Base-by-base conservation (phyloP, 2,797 vertebrate genomes). In the Sebastes matsubarae region DNA sequence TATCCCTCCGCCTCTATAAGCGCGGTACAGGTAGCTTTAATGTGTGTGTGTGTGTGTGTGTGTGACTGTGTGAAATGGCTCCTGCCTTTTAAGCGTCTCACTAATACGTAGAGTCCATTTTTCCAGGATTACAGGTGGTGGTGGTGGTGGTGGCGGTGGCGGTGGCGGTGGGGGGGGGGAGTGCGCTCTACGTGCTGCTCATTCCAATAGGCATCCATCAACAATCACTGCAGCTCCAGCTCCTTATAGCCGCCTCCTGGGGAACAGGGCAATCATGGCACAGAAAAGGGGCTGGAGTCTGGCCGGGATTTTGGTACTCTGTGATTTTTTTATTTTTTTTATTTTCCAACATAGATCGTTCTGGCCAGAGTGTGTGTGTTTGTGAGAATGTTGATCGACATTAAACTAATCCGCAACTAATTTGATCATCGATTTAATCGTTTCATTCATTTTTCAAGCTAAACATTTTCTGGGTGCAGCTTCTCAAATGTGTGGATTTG, bases 61-160 rank as follows among this genome's bases (percentile, higher is more conserved):
- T 85, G 72, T 70, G 77, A 65, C 65, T 59, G 65, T 88, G 73
- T 89, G 83, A 86, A 88, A 87, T 82, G 76, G 67, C 87, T 82
- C 77, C 78, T 77, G 70, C 81, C 76, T 84, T 84, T 87, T 87
- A 88, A 89, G 63, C 50, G 16, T 83, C 80, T 85, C 80, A 54
- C 77, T 91, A 89, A 92, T 90, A 87, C 80, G 12, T 42, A 64
- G 66, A 88, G 86, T 88, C 82, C 66, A 87, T 89, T 91, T 93
- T 92, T 85, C 68, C 52, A 74, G 87, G 80, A 92, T 90, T 91
- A 87, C 85, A 84, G 85, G 80, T 81, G 46, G 74, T 64, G n/a
- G 50, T 10, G 64, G 24, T 11, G 6, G 55, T 11, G 55, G 18
- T n/a, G n/a, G n/a, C 4, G 1, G n/a, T 16, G 30, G 34, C 2